Percentiles rank a stretch among this genome's conserved stretches.
Conservation (phyloP, 2,113 vertebrate genomes). For the Suricata suricatta region DNA sequence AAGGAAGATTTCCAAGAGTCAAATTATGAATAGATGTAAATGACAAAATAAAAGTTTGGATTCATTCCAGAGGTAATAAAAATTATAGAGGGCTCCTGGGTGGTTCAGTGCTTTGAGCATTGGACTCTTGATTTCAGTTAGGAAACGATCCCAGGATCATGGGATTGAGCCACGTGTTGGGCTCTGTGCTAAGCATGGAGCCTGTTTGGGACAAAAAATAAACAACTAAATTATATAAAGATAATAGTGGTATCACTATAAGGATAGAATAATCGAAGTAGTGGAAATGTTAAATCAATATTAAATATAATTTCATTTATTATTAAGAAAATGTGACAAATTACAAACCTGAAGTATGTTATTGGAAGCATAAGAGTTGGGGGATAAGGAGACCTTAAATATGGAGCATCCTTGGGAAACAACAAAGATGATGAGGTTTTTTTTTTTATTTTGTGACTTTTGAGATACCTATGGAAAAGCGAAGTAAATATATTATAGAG, state of each 20-base stretch:
- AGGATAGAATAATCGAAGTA: neutral
- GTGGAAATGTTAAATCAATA: neutral
- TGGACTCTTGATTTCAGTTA: no score
- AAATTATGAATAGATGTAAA: neutral
- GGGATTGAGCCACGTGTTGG: no score
- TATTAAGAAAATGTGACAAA: neutral
- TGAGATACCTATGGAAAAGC: neutral
- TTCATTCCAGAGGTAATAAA: neutral
- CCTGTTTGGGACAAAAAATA: no score
- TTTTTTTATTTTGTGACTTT: neutral
- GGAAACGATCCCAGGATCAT: no score
- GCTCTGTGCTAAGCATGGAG: no score
- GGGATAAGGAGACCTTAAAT: neutral
- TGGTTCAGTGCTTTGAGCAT: no score
- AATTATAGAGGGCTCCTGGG: neutral
- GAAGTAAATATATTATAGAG: neutral
- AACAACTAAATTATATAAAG: neutral
- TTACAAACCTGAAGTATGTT: neutral
- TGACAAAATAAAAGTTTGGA: neutral
- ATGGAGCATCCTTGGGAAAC: neutral
- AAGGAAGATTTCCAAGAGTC: neutral
- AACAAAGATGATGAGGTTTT: neutral
- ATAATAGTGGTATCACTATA: neutral
- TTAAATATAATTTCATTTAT: neutral
- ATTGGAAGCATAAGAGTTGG: neutral